Conservation (phyloP, 1,140 invertebrate genomes). For the Aphelenchoides besseyi region DNA sequence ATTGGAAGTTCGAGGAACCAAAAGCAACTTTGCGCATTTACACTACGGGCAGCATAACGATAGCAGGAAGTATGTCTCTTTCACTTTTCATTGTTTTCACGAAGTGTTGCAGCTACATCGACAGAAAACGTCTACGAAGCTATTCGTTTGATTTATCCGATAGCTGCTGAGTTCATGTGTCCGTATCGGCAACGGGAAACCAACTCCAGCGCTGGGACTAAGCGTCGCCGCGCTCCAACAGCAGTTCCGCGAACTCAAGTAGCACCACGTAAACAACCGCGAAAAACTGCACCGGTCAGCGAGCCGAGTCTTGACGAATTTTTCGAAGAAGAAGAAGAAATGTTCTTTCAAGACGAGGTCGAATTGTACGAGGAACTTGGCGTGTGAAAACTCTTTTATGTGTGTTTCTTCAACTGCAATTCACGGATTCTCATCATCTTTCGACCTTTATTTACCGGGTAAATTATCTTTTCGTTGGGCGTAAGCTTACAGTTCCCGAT, state of each 20-base stretch:
- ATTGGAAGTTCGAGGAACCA: slow-evolving; percentile 50
- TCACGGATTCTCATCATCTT: background rate
- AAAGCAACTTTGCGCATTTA: slow-evolving; percentile 58
- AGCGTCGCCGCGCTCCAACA: background rate
- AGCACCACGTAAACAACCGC: background rate
- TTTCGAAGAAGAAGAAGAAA: background rate
- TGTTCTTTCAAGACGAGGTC: slow-evolving; percentile 14
- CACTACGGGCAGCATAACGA: slow-evolving; percentile 57
- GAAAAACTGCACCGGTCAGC: background rate
- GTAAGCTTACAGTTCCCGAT: background rate
- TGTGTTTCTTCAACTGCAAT: background rate
- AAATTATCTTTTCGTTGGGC: background rate
- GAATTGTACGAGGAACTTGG: slow-evolving; percentile 14
- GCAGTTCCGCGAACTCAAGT: background rate
- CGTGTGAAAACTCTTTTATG: background rate
- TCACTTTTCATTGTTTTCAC: background rate
- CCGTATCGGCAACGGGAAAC: slow-evolving; percentile 20
- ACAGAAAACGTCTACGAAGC: slow-evolving; percentile 32
- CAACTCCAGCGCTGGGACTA: background rate
- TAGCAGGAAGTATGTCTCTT: slow-evolving; percentile 53
- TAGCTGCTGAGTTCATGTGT: slow-evolving; percentile 46
- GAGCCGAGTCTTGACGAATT: background rate
- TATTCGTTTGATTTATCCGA: slow-evolving; percentile 43
- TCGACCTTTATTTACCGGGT: background rate
- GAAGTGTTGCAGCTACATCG: slow-evolving; percentile 35